phyloP scores from a whole-genome alignment of 2,113 vertebrate species.

The Cephalopholis sonnerati region DNA sequence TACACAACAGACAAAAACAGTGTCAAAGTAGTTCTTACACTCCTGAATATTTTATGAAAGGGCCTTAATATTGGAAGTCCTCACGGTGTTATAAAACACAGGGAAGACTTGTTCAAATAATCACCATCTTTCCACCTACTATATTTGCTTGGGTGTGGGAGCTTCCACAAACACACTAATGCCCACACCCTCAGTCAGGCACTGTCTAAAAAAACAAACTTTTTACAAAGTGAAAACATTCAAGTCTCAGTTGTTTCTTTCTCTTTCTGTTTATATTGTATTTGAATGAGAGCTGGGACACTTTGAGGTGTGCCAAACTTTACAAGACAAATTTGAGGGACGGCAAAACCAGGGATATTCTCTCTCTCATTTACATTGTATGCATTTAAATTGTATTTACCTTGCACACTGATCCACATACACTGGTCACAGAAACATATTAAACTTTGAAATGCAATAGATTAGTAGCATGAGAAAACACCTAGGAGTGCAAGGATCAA shows the following conservation, averaged over 20 bases:
- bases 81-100: background rate
- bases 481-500: background rate
- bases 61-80: background rate
- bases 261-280: constrained; percentile 30
- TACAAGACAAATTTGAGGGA: constrained; percentile 62
- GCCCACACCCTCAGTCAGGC: constrained; percentile 3
- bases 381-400: background rate
- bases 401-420: background rate
- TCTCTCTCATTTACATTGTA: constrained; percentile 18
- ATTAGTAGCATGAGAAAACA: background rate
- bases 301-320: constrained; percentile 45
- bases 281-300: constrained; percentile 53
- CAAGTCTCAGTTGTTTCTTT: constrained; percentile 26
- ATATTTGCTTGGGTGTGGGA: constrained; percentile 50
- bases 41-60: background rate
- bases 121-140: background rate
- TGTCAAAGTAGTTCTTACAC: background rate
- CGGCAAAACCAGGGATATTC: background rate
- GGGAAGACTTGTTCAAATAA: background rate
- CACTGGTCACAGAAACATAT: background rate
- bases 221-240: constrained; percentile 31
- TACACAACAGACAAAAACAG: background rate
- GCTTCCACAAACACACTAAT: constrained; percentile 10
- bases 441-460: background rate
- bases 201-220: constrained; percentile 39